A percentile compares a stretch with the other conserved stretches of the same genome.
Conservation (phyloP, 1,140 invertebrate species). For the Lerema accius region DNA sequence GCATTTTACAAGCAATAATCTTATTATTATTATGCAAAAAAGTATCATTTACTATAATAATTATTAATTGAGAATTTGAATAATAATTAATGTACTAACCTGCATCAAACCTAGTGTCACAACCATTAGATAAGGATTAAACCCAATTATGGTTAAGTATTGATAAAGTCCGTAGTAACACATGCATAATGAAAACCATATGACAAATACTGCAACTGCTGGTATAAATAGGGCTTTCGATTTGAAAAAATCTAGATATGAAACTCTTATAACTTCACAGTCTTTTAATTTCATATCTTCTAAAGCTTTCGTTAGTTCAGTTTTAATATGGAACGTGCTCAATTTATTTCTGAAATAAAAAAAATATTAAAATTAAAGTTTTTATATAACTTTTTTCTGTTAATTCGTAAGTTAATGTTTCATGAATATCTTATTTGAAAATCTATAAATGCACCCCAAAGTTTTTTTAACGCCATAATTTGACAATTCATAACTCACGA, state of each 20-base stretch:
- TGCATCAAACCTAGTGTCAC: conserved; percentile 46
- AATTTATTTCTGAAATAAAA: conserved; percentile 49
- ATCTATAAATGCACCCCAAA: too few species aligned
- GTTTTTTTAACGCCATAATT: too few species aligned
- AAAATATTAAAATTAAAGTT: too few species aligned
- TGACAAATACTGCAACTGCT: conserved; percentile 30
- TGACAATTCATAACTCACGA: too few species aligned
- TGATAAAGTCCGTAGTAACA: conserved; percentile 55
- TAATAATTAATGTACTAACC: conserved; percentile 43
- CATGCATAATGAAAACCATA: conserved; percentile 43
- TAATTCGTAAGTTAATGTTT: too few species aligned
- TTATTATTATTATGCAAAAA: too few species aligned
- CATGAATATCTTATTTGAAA: too few species aligned
- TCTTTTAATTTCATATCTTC: conserved; percentile 39
- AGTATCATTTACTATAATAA: too few species aligned
- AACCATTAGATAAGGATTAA: conserved; percentile 48
- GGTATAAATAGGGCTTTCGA: conserved; percentile 38
- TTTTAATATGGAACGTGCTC: conserved; percentile 39
- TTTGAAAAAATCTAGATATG: conserved; percentile 50
- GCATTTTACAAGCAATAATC: too few species aligned
- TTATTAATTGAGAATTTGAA: too few species aligned
- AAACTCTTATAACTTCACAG: conserved; percentile 25
- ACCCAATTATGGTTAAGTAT: conserved; percentile 46
- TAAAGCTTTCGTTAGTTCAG: conserved; percentile 38
- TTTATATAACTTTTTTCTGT: too few species aligned